Conservation (phyloP, 1,140 invertebrate genomes). For the Berghia stephanieae region DNA sequence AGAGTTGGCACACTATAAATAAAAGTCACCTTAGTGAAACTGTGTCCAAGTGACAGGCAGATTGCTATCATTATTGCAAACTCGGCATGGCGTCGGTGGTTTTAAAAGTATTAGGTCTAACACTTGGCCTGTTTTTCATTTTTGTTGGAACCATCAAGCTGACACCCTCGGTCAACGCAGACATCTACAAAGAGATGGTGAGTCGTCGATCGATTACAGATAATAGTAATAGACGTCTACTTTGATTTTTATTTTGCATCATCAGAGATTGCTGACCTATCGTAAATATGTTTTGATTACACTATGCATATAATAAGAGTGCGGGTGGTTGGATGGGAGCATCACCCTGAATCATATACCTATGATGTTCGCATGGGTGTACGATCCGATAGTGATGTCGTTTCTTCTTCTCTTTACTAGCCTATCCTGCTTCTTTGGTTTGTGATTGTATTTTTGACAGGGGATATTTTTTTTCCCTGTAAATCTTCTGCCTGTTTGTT, state of each 20-base stretch:
- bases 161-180: slow-evolving; percentile 89
- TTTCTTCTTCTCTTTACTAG: too few species aligned
- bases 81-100: slow-evolving; percentile 69
- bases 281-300: too few species aligned
- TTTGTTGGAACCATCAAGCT: slow-evolving; percentile 94
- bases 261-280: background rate
- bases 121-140: slow-evolving; percentile 93
- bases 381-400: too few species aligned
- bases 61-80: background rate
- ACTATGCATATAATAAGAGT: too few species aligned
- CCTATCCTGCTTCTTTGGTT: too few species aligned
- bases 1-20: background rate
- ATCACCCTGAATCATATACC: too few species aligned
- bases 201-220: slow-evolving; percentile 62
- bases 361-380: too few species aligned
- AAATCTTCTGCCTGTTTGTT: too few species aligned
- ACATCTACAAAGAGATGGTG: slow-evolving; percentile 96
- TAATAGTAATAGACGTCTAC: background rate
- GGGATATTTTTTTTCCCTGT: too few species aligned
- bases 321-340: too few species aligned
- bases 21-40: background rate
- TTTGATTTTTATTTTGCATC: background rate
- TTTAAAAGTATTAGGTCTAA: slow-evolving; percentile 86
- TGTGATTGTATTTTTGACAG: too few species aligned
- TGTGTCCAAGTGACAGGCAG: background rate